These are phyloP conservation scores for Poicephalus meyeri DNA, from an alignment of 2,113 vertebrate species.

Conservation along the genomic window DNA sequence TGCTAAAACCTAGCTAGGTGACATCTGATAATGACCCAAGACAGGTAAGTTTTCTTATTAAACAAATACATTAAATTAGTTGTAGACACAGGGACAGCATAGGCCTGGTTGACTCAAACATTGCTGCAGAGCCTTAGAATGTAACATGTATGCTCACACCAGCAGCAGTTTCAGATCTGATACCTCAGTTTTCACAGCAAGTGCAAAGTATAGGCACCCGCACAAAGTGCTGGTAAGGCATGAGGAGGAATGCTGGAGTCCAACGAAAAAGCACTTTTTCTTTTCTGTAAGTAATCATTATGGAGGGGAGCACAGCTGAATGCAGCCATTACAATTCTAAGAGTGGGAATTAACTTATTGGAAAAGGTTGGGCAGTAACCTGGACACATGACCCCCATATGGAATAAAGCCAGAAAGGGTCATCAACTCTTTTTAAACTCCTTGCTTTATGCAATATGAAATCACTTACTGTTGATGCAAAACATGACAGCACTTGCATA, in stretches of 20 bases:
- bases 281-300: constrained; percentile 4
- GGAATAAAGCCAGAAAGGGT: constrained; percentile 30
- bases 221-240: neutral
- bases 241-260: neutral
- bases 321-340: constrained; percentile 7
- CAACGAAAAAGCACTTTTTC: neutral
- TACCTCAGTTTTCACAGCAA: neutral
- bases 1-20: neutral
- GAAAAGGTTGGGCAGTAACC: constrained; percentile 34
- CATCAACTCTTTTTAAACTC: constrained; percentile 34
- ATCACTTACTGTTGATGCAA: constrained; percentile 51
- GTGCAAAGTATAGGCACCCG: neutral
- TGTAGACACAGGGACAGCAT: neutral
- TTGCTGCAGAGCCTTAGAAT: neutral
- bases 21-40: neutral
- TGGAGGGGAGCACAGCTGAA: neutral
- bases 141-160: neutral
- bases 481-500: constrained; percentile 25
- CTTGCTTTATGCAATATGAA: constrained; percentile 32
- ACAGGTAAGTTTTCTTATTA: neutral
- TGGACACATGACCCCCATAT: neutral
- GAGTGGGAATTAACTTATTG: constrained; percentile 37
- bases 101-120: neutral
- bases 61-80: neutral
- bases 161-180: neutral